A percentile compares a stretch with the other conserved stretches of the same genome.
Conservation (phyloP, 2,797 vertebrate species). For the Prionace glauca region DNA sequence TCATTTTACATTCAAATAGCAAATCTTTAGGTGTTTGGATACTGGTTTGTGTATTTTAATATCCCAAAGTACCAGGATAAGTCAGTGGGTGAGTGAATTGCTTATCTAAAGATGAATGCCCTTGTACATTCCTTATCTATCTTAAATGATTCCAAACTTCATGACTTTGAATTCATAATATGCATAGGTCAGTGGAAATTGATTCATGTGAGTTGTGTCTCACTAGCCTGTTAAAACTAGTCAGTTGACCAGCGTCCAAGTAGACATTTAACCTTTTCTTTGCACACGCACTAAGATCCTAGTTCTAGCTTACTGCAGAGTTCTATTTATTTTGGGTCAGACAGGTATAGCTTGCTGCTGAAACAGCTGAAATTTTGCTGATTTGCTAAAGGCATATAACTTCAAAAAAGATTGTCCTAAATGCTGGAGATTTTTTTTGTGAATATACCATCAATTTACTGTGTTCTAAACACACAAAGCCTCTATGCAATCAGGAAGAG, state of each 20-base stretch:
- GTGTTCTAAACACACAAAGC: background rate
- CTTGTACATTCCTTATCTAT: background rate
- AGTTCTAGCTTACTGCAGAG: background rate
- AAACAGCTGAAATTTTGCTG: background rate
- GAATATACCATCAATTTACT: background rate
- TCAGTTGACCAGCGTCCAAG: background rate
- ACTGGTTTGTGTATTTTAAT: background rate
- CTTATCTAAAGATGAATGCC: background rate
- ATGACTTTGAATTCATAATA: background rate
- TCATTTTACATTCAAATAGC: too few species aligned
- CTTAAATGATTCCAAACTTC: background rate
- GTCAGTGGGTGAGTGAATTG: background rate
- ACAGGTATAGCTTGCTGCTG: background rate
- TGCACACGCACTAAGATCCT: background rate
- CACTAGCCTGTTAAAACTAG: background rate
- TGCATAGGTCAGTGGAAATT: background rate
- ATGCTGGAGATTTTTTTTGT: background rate
- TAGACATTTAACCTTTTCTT: background rate
- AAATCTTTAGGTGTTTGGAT: background rate
- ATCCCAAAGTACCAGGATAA: background rate
- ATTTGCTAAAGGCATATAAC: background rate
- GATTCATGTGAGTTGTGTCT: background rate
- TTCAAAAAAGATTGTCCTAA: background rate
- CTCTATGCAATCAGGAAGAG: background rate
- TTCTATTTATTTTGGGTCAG: background rate